Percentiles rank a stretch among this genome's conserved stretches.
Evolutionary conservation across 2,888 invertebrate species (phyloP).

Genomic region (Carterocephalus palaemon): DNA sequence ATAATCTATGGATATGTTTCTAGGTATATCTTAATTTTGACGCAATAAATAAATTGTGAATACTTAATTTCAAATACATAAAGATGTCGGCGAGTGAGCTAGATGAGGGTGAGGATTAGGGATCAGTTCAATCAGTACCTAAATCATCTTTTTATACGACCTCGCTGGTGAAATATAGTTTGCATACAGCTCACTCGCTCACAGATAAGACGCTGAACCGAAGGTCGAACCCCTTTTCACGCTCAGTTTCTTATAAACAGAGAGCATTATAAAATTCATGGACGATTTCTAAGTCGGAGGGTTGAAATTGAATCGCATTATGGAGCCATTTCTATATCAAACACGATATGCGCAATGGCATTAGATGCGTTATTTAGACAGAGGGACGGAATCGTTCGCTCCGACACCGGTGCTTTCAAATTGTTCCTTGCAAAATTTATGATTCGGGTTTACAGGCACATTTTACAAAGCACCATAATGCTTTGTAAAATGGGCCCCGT

Average conservation of each 20-base stretch:
- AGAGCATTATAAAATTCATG: slow-evolving; percentile 24
- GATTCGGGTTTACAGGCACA: slow-evolving; percentile 16
- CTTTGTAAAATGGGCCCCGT: slow-evolving; percentile 13
- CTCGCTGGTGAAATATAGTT: too few species aligned
- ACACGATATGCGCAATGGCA: slow-evolving; percentile 26
- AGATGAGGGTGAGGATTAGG: background rate
- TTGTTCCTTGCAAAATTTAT: slow-evolving; percentile 30
- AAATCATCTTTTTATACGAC: too few species aligned
- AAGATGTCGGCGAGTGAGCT: too few species aligned
- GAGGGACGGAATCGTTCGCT: slow-evolving; percentile 29
- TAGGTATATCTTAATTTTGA: background rate
- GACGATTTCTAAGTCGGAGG: slow-evolving; percentile 28
- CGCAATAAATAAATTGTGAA: background rate
- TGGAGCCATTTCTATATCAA: slow-evolving; percentile 38
- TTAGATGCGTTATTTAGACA: slow-evolving; percentile 31
- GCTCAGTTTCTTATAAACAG: slow-evolving; percentile 12
- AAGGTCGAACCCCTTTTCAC: slow-evolving; percentile 17
- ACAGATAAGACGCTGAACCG: slow-evolving; percentile 1
- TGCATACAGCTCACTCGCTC: background rate
- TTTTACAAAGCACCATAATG: too few species aligned
- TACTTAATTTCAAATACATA: too few species aligned
- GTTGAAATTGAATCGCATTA: slow-evolving; percentile 40
- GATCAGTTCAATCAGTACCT: background rate
- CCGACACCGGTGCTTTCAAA: slow-evolving; percentile 29
- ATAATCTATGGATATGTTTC: background rate